These are phyloP conservation scores for Diarsia rubi DNA, from an alignment of 2,888 invertebrate genomes.

Conservation along the genomic window DNA sequence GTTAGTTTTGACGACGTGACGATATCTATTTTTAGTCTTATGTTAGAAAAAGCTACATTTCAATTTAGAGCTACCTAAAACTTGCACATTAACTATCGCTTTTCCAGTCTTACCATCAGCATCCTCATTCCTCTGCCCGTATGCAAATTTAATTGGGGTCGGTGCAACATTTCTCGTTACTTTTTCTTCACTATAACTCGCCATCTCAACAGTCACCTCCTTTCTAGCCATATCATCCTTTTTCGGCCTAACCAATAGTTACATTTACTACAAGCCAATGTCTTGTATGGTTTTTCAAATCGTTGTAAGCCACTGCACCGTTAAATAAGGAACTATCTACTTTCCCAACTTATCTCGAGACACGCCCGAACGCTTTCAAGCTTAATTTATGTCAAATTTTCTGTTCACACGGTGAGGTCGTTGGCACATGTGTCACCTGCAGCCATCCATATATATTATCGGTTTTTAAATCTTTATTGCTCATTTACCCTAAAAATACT, in stretches of 20 bases:
- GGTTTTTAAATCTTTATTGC: constrained; percentile 17
- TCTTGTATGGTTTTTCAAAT: background rate
- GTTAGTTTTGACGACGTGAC: background rate
- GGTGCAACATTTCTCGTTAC: no score
- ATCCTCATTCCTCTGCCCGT: no score
- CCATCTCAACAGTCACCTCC: no score
- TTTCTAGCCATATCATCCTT: background rate
- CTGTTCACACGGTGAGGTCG: constrained; percentile 66
- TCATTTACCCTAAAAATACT: background rate
- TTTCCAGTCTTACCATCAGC: background rate
- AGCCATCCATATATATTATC: constrained; percentile 27
- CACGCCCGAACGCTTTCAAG: constrained; percentile 36
- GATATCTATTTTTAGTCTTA: background rate
- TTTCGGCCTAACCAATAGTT: background rate
- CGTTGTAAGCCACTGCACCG: background rate
- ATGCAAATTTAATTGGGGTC: no score
- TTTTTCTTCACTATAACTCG: no score
- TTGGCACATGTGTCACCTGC: constrained; percentile 67
- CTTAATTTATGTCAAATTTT: constrained; percentile 40
- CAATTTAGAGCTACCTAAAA: background rate
- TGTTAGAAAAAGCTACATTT: constrained; percentile 5
- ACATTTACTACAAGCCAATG: background rate
- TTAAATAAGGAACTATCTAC: background rate
- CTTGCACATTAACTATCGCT: background rate
- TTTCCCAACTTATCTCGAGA: constrained; percentile 6